Evolutionary conservation across 2,888 invertebrate genomes (phyloP).

Genomic region (Xestia xanthographa): DNA sequence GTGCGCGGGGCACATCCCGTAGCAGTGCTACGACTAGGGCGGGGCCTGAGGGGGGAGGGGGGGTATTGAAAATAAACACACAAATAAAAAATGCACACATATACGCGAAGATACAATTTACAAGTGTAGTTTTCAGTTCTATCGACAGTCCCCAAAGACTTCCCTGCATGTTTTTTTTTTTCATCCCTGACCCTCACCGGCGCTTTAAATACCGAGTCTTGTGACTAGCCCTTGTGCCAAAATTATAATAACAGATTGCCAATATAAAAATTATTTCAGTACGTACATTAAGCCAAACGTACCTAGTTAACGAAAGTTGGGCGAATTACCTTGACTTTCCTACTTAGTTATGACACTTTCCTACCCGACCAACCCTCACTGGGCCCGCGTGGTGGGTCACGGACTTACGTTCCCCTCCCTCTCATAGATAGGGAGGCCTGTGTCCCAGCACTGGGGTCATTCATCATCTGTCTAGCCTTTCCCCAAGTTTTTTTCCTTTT

Average conservation of each 20-base stretch:
- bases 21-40: no score
- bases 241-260: conserved; percentile 24
- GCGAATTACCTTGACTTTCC: background rate
- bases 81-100: no score
- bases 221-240: conserved; percentile 28
- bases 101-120: no score
- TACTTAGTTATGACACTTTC: background rate
- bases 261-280: conserved; percentile 20
- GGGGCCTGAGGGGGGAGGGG: no score
- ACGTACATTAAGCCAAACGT: conserved; percentile 12
- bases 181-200: background rate
- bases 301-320: background rate
- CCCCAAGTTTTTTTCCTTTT: background rate
- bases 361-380: background rate
- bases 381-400: background rate
- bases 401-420: background rate
- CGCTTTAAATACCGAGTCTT: background rate
- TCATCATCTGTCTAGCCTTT: background rate
- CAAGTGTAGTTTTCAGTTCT: no score
- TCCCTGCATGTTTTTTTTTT: background rate
- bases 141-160: no score
- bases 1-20: no score
- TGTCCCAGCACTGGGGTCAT: background rate
- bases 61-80: no score
- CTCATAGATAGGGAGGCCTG: background rate